phyloP scores from a whole-genome alignment of 1,140 invertebrate species.

The Drosophila littoralis region DNA sequence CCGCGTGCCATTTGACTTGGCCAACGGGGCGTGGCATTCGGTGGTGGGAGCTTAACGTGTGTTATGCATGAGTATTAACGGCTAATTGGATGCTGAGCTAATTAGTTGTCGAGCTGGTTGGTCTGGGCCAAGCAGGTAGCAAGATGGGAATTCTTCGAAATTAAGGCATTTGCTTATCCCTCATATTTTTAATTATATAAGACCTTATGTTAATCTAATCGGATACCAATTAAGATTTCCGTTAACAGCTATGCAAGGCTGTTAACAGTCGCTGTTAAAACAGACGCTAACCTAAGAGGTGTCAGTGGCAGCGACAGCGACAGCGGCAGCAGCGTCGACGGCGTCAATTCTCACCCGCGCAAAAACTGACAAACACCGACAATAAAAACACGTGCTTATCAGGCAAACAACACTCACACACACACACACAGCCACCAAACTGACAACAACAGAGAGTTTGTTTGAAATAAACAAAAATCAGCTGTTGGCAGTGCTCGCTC shows the following conservation, averaged over 20 bases:
- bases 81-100: constrained; percentile 65
- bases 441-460: constrained; percentile 61
- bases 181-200: too few species aligned
- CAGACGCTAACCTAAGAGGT: background rate
- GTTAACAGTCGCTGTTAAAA: constrained; percentile 21
- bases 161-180: too few species aligned
- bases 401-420: constrained; percentile 25
- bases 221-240: background rate
- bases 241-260: background rate
- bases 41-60: background rate
- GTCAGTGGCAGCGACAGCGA: constrained; percentile 3
- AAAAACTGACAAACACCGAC: constrained; percentile 41
- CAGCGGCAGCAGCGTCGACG: constrained; percentile 9
- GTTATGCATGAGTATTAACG: constrained; percentile 13
- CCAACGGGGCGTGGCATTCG: constrained; percentile 61
- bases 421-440: constrained; percentile 1
- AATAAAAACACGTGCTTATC: constrained; percentile 78
- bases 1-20: constrained; percentile 65
- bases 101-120: constrained; percentile 18
- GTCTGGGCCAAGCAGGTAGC: constrained; percentile 13
- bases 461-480: constrained; percentile 80
- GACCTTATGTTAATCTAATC: too few species aligned
- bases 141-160: background rate
- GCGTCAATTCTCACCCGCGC: constrained; percentile 32
- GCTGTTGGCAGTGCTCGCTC: constrained; percentile 43